Conservation (phyloP, 2,113 vertebrate species). For the Pseudopodoces humilis region DNA sequence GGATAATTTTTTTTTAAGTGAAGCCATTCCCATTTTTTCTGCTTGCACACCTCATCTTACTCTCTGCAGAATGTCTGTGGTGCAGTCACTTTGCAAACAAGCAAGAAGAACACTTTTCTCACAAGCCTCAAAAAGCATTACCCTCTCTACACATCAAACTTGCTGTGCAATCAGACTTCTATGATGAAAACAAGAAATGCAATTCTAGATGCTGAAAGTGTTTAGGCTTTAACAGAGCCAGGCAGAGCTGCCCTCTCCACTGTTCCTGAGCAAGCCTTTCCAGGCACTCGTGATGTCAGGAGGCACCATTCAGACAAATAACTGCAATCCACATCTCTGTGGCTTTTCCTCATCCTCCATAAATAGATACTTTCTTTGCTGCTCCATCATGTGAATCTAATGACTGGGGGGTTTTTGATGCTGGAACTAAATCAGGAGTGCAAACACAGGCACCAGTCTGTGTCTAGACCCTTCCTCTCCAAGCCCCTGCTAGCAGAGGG, state of each 20-base stretch:
- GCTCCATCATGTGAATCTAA: conserved; percentile 30
- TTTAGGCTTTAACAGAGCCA: background rate
- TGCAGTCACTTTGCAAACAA: background rate
- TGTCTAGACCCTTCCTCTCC: background rate
- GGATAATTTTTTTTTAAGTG: background rate
- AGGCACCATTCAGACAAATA: background rate
- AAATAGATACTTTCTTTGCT: conserved; percentile 43
- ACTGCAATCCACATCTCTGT: conserved; percentile 7
- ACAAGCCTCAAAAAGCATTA: background rate
- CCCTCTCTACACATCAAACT: background rate
- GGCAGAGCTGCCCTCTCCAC: background rate
- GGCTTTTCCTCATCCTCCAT: background rate
- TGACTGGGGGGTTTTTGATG: background rate
- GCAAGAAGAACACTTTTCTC: background rate
- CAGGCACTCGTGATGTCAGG: conserved; percentile 27
- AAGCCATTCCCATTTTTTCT: background rate
- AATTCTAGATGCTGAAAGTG: background rate
- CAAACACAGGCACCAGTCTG: background rate
- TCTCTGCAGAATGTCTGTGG: background rate
- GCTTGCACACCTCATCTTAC: background rate
- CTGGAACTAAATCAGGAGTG: background rate
- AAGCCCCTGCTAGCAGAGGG: background rate
- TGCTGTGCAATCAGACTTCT: background rate
- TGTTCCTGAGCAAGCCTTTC: background rate
- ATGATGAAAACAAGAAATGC: background rate